Conservation (phyloP, 2,797 vertebrate genomes). For the Syngnathus rostellatus region DNA sequence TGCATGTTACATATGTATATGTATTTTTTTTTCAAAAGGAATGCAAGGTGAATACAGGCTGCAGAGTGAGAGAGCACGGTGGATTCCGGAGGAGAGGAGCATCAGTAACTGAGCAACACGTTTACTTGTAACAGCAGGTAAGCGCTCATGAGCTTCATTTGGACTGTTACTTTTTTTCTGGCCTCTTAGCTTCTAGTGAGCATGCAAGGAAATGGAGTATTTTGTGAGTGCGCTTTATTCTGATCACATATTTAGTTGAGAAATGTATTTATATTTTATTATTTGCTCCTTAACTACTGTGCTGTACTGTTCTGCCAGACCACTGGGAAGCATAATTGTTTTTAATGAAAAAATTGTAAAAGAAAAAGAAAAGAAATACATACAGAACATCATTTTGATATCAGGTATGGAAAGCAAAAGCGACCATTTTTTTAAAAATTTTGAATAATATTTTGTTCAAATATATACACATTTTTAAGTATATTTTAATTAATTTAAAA, state of each 20-base stretch:
- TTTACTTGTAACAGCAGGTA: constrained; percentile 47
- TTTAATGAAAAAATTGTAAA: background rate
- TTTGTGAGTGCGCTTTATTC: background rate
- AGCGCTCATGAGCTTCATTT: constrained; percentile 6
- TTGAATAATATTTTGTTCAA: background rate
- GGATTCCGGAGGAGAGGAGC: constrained; percentile 30
- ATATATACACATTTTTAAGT: background rate
- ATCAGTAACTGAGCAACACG: constrained; percentile 35
- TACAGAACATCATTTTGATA: background rate
- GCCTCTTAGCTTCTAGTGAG: background rate
- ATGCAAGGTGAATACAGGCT: constrained; percentile 31
- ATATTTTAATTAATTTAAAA: background rate
- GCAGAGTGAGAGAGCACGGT: constrained; percentile 14
- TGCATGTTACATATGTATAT: background rate
- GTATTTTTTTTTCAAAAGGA: constrained; percentile 12
- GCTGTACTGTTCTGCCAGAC: background rate
- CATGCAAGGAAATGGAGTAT: background rate
- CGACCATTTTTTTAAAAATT: too few relatives aligned
- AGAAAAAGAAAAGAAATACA: background rate
- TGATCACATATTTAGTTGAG: background rate
- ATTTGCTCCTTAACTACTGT: background rate
- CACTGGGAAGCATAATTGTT: background rate
- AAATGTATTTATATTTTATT: background rate
- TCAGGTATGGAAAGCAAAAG: too few relatives aligned
- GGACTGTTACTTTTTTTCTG: background rate